Evolutionary conservation across 2,113 vertebrate species (phyloP).

Genomic region (Microcebus jonahi): DNA sequence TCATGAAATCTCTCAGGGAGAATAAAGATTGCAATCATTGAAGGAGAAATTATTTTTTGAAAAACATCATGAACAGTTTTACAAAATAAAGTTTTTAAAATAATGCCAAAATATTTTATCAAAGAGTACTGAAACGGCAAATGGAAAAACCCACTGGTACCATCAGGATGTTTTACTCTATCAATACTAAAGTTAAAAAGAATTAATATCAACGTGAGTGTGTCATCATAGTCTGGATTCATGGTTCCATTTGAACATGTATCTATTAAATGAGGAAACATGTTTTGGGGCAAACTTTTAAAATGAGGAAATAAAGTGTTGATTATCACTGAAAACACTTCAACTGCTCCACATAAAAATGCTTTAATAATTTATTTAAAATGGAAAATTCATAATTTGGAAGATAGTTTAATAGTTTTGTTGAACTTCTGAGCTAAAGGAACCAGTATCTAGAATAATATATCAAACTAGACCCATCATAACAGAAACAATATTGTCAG

Average conservation of each 20-base stretch:
- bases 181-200: neutral
- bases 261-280: neutral
- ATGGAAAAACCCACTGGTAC: neutral
- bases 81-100: slow-evolving; percentile 7
- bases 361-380: neutral
- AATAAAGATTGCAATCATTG: neutral
- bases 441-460: neutral
- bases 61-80: neutral
- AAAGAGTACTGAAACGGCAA: neutral
- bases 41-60: neutral
- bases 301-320: neutral
- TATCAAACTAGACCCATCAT: neutral
- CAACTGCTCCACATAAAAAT: neutral
- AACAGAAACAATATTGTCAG: neutral
- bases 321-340: neutral
- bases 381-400: neutral
- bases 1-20: neutral
- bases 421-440: neutral
- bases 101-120: neutral
- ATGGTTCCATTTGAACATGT: neutral
- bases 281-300: neutral
- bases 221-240: neutral
- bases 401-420: neutral
- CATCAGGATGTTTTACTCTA: neutral
- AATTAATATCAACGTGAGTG: neutral